Conservation (phyloP, 2,888 invertebrate species). For the Eupithecia exiguata region DNA sequence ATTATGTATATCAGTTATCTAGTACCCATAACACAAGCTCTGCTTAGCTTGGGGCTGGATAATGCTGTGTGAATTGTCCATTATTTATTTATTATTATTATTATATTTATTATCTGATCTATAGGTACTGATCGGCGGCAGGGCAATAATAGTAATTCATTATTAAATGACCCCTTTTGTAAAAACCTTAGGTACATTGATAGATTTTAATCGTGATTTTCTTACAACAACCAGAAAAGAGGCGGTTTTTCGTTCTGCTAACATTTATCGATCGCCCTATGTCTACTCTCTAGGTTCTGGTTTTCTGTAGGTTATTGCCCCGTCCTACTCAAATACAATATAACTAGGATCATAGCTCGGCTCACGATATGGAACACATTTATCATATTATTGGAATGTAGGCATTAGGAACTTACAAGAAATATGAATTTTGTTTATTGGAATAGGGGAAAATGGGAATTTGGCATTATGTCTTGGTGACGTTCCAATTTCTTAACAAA, state of each 20-base stretch:
- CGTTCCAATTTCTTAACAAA: slow-evolving; percentile 9
- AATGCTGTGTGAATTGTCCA: no score
- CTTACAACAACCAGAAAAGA: not conserved
- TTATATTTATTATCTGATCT: no score
- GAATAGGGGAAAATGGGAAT: not conserved
- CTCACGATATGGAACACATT: slow-evolving; percentile 8
- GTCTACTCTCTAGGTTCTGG: not conserved
- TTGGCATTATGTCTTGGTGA: slow-evolving; percentile 6
- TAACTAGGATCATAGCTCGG: slow-evolving; percentile 1
- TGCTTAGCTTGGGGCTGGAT: no score
- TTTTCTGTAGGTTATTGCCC: slow-evolving; percentile 6
- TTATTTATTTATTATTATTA: no score
- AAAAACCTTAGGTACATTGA: not conserved
- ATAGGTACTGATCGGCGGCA: not conserved
- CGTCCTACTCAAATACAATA: slow-evolving; percentile 3
- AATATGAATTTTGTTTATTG: slow-evolving; percentile 10
- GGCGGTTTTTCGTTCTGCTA: not conserved
- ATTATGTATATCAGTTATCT: no score
- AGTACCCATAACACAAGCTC: no score
- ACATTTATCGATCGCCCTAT: not conserved
- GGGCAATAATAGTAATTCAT: not conserved
- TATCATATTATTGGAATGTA: slow-evolving; percentile 15
- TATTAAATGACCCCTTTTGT: not conserved
- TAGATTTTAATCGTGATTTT: not conserved
- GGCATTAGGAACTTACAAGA: slow-evolving; percentile 2